phyloP scores from a whole-genome alignment of 2,888 invertebrate genomes.

The Andrena marginata region DNA sequence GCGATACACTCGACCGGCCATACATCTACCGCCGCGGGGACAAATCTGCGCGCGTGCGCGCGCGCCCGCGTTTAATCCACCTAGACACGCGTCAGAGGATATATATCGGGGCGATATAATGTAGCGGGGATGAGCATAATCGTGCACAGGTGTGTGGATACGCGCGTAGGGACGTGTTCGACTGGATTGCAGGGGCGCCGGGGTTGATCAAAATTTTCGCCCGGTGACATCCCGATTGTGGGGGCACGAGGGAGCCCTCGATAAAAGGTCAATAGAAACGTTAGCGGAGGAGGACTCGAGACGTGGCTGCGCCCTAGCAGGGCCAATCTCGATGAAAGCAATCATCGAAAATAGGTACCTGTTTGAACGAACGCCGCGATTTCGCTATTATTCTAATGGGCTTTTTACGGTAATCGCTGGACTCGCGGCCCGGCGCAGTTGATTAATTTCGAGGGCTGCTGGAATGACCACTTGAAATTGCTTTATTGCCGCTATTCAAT shows the following conservation, averaged over 20 bases:
- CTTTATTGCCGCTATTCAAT: no score
- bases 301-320: neutral
- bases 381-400: slow-evolving; percentile 9
- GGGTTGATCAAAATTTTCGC: slow-evolving; percentile 25
- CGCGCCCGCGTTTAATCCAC: slow-evolving; percentile 35
- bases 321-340: neutral
- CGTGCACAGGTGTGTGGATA: slow-evolving; percentile 33
- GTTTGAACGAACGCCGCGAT: neutral
- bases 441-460: neutral
- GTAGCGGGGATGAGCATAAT: slow-evolving; percentile 46
- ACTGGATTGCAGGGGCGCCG: neutral
- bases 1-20: slow-evolving; percentile 11
- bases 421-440: no score
- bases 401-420: neutral
- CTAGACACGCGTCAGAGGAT: slow-evolving; percentile 45
- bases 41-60: slow-evolving; percentile 1
- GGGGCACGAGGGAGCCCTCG: neutral
- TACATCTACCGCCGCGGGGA: slow-evolving; percentile 30
- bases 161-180: neutral
- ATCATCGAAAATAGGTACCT: neutral
- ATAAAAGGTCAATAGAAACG: slow-evolving; percentile 8
- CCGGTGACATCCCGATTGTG: neutral
- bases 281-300: slow-evolving; percentile 1
- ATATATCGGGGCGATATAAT: slow-evolving; percentile 51
- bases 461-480: neutral